Evolutionary conservation across 2,797 vertebrate genomes (phyloP), one percentile per base, ranked within the genome.

Genomic region (Mormyrus proboscirostris): DNA sequence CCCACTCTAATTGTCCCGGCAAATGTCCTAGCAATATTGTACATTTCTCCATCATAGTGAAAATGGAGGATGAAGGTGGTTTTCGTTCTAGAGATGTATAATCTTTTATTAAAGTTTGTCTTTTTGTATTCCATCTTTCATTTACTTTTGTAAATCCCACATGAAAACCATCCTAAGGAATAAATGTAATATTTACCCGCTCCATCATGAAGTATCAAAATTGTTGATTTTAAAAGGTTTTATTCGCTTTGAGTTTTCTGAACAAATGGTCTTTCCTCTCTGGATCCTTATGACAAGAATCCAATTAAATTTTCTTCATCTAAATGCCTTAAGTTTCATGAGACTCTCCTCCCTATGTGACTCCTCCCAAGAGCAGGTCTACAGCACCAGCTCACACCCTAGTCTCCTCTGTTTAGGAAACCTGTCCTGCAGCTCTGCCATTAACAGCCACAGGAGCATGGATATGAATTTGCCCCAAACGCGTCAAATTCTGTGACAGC

Each of bases 401-500:
- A 59, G 53, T 69, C 57, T 25, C 38, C 47, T 50, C 82, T 44
- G 4, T 41, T 22, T 16, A 22, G 12, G 29, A 62, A 55, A 19
- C 16, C 57, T 49, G 88, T 38, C 38, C 47, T 62, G 38, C 16
- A 87, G 29, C 16, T 12, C n/a, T 29, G 8, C 16, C 25, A 29
- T 93, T 92, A 92, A 86, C 89, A 89, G 90, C 90, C 91, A 90
- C 88, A 90, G 94, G 29, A 69, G 92, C 93, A 95, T 95, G 95
- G 94, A 94, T 95, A 95, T 94, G 93, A 94, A 94, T 95, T 92
- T 92, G 92, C 92, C 89, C 90, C 92, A 91, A 93, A 93, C 94
- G 90, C 91, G 92, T 94, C 92, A 93, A 94, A 91, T 93, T 93
- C 93, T 93, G 94, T 95, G 94, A 92, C 93, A 93, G 93, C 76